Conservation (phyloP, 64 coral and sea anemone species). For the Pocillopora damicornis region DNA sequence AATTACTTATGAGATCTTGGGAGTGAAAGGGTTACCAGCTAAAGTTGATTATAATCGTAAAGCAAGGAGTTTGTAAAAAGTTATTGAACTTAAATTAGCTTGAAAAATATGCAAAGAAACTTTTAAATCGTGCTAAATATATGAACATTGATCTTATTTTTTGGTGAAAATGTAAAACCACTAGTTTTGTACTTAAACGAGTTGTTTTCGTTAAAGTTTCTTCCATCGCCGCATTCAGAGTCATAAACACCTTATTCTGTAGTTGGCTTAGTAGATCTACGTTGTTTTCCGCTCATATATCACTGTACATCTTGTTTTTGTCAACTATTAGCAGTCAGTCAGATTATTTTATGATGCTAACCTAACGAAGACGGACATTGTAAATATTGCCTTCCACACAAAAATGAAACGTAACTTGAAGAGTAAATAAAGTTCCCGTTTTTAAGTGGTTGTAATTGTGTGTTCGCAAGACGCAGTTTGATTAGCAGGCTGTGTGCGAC, state of each 20-base stretch:
- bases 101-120: not conserved
- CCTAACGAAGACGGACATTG: constrained; percentile 16
- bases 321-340: not conserved
- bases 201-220: not conserved
- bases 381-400: constrained; percentile 21
- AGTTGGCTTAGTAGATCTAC: not conserved
- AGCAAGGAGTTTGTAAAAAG: constrained; percentile 22
- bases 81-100: not conserved
- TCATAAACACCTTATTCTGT: not conserved
- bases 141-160: constrained; percentile 35
- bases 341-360: constrained; percentile 35
- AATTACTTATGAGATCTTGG: too few relatives aligned
- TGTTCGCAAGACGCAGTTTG: not conserved
- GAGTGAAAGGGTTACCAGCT: not conserved
- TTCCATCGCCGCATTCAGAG: not conserved
- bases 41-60: not conserved
- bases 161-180: constrained; percentile 8
- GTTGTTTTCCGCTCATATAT: not conserved
- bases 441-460: not conserved
- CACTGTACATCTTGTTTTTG: not conserved
- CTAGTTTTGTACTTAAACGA: constrained; percentile 27
- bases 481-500: too few relatives aligned
- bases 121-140: constrained; percentile 19
- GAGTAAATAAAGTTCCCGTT: constrained; percentile 37
- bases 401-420: constrained; percentile 16